Conservation (phyloP, 2,113 vertebrate species). For the Otocyon megalotis region DNA sequence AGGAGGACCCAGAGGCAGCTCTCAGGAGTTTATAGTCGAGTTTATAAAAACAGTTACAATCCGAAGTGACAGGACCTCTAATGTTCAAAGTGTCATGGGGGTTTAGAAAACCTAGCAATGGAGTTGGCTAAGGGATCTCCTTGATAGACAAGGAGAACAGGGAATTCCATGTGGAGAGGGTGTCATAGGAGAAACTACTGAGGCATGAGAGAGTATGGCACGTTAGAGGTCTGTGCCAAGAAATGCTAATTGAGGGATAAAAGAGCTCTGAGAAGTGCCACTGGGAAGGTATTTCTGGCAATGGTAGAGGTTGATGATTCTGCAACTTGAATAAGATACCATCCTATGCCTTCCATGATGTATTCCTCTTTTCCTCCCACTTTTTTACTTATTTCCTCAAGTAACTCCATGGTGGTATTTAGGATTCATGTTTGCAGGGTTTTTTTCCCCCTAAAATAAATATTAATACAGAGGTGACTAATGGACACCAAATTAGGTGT, state of each 20-base stretch:
- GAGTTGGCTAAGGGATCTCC: neutral
- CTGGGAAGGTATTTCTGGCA: conserved; percentile 5
- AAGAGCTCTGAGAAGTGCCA: conserved; percentile 16
- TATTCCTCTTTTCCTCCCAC: neutral
- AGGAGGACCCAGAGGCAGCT: neutral
- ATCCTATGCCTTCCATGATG: neutral
- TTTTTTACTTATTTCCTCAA: neutral
- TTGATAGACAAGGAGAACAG: neutral
- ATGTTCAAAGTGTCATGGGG: neutral
- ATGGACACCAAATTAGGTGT: conserved; percentile 5
- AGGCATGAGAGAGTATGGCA: neutral
- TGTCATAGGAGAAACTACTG: neutral
- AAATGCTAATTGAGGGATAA: conserved; percentile 25
- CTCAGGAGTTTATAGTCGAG: neutral
- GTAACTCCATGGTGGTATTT: neutral
- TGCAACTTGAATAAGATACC: neutral
- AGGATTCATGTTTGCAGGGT: neutral
- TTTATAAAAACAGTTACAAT: conserved; percentile 13
- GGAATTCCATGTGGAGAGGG: neutral
- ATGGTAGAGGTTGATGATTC: neutral
- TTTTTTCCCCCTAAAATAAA: neutral
- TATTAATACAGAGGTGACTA: neutral
- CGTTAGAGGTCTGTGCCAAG: neutral
- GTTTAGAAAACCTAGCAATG: neutral
- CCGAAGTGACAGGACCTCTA: conserved; percentile 12